phyloP scores from a whole-genome alignment of 1,140 invertebrate genomes.

The Neodiprion pinetum region DNA sequence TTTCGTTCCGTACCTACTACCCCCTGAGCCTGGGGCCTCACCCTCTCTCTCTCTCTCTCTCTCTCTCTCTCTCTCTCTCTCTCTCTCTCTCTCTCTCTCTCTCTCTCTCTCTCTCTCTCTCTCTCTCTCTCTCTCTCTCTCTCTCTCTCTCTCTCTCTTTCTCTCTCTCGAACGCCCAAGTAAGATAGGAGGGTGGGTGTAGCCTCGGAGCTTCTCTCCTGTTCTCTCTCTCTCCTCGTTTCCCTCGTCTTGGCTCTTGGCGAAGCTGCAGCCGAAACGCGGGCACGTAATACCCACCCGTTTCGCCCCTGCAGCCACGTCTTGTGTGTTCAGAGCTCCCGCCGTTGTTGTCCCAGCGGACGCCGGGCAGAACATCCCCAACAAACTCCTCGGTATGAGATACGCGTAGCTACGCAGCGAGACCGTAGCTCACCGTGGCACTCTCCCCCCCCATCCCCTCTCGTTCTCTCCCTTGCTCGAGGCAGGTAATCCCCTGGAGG shows the following conservation, averaged over 20 bases:
- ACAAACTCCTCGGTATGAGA: conserved; percentile 56
- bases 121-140: not conserved
- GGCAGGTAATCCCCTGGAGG: conserved; percentile 64
- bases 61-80: not conserved
- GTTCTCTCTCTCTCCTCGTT: conserved; percentile 17
- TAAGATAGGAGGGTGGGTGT: not conserved
- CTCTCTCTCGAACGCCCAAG: not conserved
- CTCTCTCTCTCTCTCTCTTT: not conserved
- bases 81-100: not conserved
- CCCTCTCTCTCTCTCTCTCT: not conserved
- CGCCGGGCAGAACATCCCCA: conserved; percentile 26
- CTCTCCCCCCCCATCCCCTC: conserved; percentile 43
- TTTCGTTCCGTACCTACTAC: not conserved
- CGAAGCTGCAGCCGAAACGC: conserved; percentile 30
- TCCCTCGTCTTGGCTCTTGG: conserved; percentile 26
- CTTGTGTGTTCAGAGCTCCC: conserved; percentile 10
- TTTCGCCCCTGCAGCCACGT: conserved; percentile 35
- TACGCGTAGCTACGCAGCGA: conserved; percentile 64
- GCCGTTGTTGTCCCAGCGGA: conserved; percentile 1
- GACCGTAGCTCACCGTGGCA: conserved; percentile 60
- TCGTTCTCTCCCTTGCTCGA: conserved; percentile 31
- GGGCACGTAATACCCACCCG: conserved; percentile 36
- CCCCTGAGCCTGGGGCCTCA: not conserved
- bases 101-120: not conserved
- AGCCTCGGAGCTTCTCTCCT: not conserved